Conservation (phyloP, 2,888 invertebrate genomes). For the Acleris literana region DNA sequence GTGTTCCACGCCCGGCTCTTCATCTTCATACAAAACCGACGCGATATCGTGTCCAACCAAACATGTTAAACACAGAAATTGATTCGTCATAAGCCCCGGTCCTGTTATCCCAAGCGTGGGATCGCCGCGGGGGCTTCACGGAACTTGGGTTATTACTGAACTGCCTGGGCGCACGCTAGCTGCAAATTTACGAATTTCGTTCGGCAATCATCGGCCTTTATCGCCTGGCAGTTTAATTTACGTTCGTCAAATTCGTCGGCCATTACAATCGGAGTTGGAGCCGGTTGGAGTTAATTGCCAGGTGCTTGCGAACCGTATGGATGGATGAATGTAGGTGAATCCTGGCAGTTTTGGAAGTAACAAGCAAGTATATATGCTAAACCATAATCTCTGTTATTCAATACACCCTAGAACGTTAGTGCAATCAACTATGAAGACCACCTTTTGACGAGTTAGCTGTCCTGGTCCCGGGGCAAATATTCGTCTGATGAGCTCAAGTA, state of each 20-base stretch:
- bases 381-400: too few relatives aligned
- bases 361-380: too few relatives aligned
- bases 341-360: too few relatives aligned
- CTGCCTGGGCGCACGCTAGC: conserved; percentile 51
- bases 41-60: too few relatives aligned
- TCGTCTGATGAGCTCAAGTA: too few relatives aligned
- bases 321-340: neutral
- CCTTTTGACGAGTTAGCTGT: too few relatives aligned
- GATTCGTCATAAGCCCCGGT: conserved; percentile 35
- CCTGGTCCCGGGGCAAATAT: too few relatives aligned
- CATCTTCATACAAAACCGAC: too few relatives aligned
- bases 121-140: conserved; percentile 33
- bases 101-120: conserved; percentile 35
- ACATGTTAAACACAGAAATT: conserved; percentile 9
- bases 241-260: conserved; percentile 36
- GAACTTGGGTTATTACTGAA: conserved; percentile 39
- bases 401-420: too few relatives aligned
- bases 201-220: conserved; percentile 47
- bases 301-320: conserved; percentile 5
- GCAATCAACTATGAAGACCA: too few relatives aligned
- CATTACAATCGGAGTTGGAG: conserved; percentile 24
- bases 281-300: conserved; percentile 3
- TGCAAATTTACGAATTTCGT: conserved; percentile 57
- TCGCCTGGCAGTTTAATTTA: conserved; percentile 45
- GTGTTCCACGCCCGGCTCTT: neutral